Evolutionary conservation across 1,140 invertebrate species (phyloP), one percentile per base, ranked within the genome.

Genomic region (Conus ventricosus): DNA sequence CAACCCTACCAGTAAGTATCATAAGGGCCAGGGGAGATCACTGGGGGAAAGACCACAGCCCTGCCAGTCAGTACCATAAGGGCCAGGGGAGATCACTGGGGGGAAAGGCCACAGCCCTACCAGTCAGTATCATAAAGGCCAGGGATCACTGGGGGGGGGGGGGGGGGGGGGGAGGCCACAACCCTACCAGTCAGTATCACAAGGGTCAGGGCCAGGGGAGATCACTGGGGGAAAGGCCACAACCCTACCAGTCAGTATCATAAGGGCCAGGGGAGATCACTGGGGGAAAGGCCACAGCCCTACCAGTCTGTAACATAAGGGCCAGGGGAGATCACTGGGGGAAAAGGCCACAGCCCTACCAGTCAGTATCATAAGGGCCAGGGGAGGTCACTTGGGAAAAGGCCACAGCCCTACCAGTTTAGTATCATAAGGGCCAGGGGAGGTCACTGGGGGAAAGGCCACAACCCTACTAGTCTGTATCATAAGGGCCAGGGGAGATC

Each of bases 121-220:
- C 27, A 97, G 95, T 4, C 97, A 97, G 20, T 98, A 98, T 98
- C 88, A 98, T 98, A 53, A 98, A 97, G 11, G 98, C 97, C 97
- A 98, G 98, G 4, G 39, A 97, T 97, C 92, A 39, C 3, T 39
- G 39, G 39, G 39, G 39, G 39, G 3, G 3, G 3, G 39, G 39
- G 39, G 3, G 3, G n/a, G n/a, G 39, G 39, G 39, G 39, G 39
- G 3, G 3, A 39, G 39, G 39, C 39, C 39, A 39, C 3, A 39
- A 39, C 39, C 39, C 39, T 39, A 39, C 39, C 39, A 39, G 39
- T 39, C 39, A 39, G 39, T 39, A 27, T 25, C 76, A 13, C 51
- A 6, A 82, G 20, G 23, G 4, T 6, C 54, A 98, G 1, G 23
- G 4, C 11, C 54, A 98, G 1, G 98, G 98, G 27, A 98, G 95